Evolutionary conservation across 2,888 invertebrate genomes (phyloP).

Genomic region (Eupeodes latifasciatus): DNA sequence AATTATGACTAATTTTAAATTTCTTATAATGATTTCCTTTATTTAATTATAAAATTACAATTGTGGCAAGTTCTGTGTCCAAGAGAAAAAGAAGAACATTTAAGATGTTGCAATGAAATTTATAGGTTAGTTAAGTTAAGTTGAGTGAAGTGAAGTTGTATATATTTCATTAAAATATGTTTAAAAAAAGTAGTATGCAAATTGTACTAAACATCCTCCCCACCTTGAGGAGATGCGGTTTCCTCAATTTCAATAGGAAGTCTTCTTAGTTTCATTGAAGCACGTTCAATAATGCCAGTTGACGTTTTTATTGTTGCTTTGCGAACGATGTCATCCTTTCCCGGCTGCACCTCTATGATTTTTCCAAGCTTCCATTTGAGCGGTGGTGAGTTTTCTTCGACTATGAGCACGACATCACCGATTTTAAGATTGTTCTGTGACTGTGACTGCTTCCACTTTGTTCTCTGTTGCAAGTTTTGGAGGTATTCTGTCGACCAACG

Average conservation of each 20-base stretch:
- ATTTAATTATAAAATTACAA: no score
- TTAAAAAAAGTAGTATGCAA: no score
- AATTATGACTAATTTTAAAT: no score
- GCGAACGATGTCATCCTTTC: constrained; percentile 30
- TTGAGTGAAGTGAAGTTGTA: no score
- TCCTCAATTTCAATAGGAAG: constrained; percentile 23
- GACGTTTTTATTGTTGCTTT: constrained; percentile 33
- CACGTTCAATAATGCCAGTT: background rate
- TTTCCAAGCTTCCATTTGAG: constrained; percentile 20
- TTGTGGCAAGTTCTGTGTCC: no score
- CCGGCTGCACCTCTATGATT: constrained; percentile 11
- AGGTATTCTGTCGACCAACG: background rate
- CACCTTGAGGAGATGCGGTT: no score
- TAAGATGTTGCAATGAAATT: no score
- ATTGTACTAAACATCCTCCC: no score
- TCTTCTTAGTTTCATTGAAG: background rate
- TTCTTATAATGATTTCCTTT: no score
- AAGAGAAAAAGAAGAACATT: no score
- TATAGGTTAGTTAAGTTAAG: no score
- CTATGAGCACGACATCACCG: background rate
- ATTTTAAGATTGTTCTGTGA: background rate
- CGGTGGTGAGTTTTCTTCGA: constrained; percentile 11
- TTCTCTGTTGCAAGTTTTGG: constrained; percentile 8
- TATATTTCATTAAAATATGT: no score
- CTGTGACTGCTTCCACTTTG: background rate